Evolutionary conservation across 1,140 invertebrate species (phyloP), one percentile per base, ranked within the genome.

Genomic region (Drosophila sucinea): DNA sequence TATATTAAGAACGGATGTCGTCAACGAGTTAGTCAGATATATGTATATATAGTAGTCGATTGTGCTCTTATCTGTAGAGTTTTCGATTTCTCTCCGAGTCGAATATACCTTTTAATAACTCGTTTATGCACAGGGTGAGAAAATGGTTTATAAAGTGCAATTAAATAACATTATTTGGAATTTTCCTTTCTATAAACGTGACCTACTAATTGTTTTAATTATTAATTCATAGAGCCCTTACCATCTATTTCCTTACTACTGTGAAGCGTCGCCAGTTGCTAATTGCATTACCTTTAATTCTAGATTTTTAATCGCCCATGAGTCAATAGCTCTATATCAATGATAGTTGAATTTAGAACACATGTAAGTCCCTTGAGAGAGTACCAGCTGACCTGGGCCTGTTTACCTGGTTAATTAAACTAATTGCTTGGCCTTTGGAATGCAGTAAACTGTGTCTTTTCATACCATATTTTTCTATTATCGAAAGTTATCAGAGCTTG

Each of bases 361-460:
- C 44, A 51, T 51, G 8, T 51, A 4, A 25, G 2, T 51, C 44
- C 44, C 44, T 10, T 8, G 23, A 27, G 44, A 27, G 8, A 3
- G 6, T 27, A 27, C 7, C 35, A 38, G 3, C 35, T 4, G 35
- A 38, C 35, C 35, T 38, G 35, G 23, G 23, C 7, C 7, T 11
- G 10, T 38, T 38, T 25, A 51, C 23, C 44, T 51, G n/a, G 44
- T 51, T 51, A 51, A 51, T 51, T 51, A 51, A 51, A 51, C 44
- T 51, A 51, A 27, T 51, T 51, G 44, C 44, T 25, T 27, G 44
- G 7, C 44, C 25, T 47, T 47, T 47, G 17, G 44, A 23, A 17
- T 47, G 3, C 7, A 47, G 17, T 23, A 27, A 51, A 27, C 6
- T 51, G 8, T 51, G 23, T 4, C 10, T 25, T 7, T 51, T 3